Base-by-base conservation (phyloP, 1,140 invertebrate species). In the Lordiphosa mommai region DNA sequence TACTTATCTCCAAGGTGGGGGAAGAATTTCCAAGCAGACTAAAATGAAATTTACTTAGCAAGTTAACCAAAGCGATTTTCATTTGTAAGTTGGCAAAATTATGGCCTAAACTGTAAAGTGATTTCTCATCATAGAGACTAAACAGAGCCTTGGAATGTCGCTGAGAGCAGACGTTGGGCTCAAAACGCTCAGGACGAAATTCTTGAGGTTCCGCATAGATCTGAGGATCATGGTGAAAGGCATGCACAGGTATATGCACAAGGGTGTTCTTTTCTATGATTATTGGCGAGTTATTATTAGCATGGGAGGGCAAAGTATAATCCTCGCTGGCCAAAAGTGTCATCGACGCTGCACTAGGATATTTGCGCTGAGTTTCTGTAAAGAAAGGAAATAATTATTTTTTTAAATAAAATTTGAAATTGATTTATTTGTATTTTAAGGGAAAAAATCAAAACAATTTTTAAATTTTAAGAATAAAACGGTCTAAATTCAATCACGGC, bases 51-150 rank as follows among this genome's bases (percentile, higher is more conserved):
- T 74, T 56, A 1, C 9, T 44, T 0, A 87, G 37, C 46, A 87
- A 3, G 0, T 38, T 43, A 12, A 79, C 55, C 4, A 88, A 61
- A 0, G 65, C 87, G 17, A 87, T 53, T 37, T 51, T 60, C n/a
- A 72, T 50, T 61, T 79, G 76, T 65, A 86, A 68, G 3, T 57
- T 52, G 0, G 64, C 86, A 6, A 88, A 88, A 2, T 76, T 57
- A 29, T 72, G 10, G 89, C 91, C 92, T 47, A 93, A 91, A 68
- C 92, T 92, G n/a, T n/a, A n/a, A n/a, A n/a, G n/a, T n/a, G n/a
- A n/a, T n/a, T n/a, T n/a, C n/a, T n/a, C n/a, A n/a, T n/a, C n/a
- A 72, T 92, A 91, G 51, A 93, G 89, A 1, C 93, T 93, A 10
- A 95, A 89, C 67, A 92, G 94, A 0, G 91, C 34, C 8, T 37